Base-by-base conservation (phyloP, 2,113 vertebrate genomes). In the western clawed frog (Xenopus tropicalis) region DNA sequence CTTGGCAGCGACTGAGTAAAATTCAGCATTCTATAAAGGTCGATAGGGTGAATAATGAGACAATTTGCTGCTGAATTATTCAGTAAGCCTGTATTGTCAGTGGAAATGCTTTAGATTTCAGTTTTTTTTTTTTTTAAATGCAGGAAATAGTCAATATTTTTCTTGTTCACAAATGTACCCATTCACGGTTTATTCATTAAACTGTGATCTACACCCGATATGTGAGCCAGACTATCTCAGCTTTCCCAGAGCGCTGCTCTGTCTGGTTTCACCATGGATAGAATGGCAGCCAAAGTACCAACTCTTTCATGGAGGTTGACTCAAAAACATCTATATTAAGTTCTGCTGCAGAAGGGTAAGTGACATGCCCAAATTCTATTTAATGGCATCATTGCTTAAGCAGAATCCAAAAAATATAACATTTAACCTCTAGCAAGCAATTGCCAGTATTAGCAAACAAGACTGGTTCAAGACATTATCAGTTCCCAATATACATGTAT, bases 71-170 rank as follows among this genome's bases (percentile, higher is more conserved):
- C 21, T 59, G 20, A 59, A 59, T 59, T 59, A 24, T 59, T 59
- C 57, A 59, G 20, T 59, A 59, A 59, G 6, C 21, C 57, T 59
- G 6, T 12, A 22, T 21, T 21, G 56, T 8, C 57, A 6, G 22
- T 59, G 11, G 14, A 23, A 59, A 59, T 22, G 57, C 11, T 59
- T 59, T 59, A 10, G 12, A 23, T 16, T 23, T 59, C 57, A 23
- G 57, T 2, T 24, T 59, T 59, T 59, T 54, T 54, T 54, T 54
- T 54, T 48, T 17, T 17, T 23, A 7, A 59, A 59, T 23, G 46
- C 46, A 48, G 20, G 57, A 59, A 59, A 59, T 57, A 21, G 22
- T 59, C 57, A 59, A 59, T 59, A 59, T 59, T 23, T 24, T 59
- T 24, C 22, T 59, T 59, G 57, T 59, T 59, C 22, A 16, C 57